Evolutionary conservation across 2,113 vertebrate genomes (phyloP), one percentile per base, ranked within the genome.

Genomic region (Condylura cristata): DNA sequence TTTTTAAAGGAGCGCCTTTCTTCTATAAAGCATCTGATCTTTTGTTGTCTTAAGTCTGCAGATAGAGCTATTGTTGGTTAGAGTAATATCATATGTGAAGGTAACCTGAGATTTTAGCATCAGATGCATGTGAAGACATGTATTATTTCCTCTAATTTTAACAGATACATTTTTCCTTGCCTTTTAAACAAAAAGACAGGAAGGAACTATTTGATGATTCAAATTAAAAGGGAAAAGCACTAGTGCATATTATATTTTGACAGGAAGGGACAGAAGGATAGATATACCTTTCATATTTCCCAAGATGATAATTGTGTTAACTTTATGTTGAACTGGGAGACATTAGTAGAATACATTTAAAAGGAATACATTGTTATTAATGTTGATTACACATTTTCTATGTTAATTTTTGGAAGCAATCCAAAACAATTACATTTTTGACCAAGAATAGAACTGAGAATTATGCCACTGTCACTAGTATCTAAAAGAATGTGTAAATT

Each of bases 171-270:
- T 9, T 86, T 89, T 86, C 51, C 6, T 78, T 74, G 63, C 11
- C 28, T 76, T 83, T 87, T 60, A 86, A 86, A 44, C 17, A 58
- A 60, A 92, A 80, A 39, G 5, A 60, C 26, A 56, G 8, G 44
- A 53, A 96, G 32, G 71, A 91, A 70, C 18, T 94, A 28, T 87
- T 88, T 94, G 78, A 58, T 92, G 71, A 86, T 89, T 93, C 18
- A 34, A 63, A 86, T 85, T n/a, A 46, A 89, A 76, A 41, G 39
- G 5, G 66, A 61, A 91, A 93, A 70, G 26, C 22, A 80, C 37
- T 30, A n/a, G 16, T 66, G 16, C 74, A n/a, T 81, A 72, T 93
- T 63, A 80, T 68, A 72, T 78, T 92, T 91, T 92, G 61, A 12
- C 41, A 90, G 60, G 18, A 86, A 71, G 8, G 22, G 14, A 68